Percentiles rank a stretch among this genome's conserved stretches.
Conservation (phyloP, 2,888 invertebrate genomes). For the Rambutsinella grinnellia region DNA sequence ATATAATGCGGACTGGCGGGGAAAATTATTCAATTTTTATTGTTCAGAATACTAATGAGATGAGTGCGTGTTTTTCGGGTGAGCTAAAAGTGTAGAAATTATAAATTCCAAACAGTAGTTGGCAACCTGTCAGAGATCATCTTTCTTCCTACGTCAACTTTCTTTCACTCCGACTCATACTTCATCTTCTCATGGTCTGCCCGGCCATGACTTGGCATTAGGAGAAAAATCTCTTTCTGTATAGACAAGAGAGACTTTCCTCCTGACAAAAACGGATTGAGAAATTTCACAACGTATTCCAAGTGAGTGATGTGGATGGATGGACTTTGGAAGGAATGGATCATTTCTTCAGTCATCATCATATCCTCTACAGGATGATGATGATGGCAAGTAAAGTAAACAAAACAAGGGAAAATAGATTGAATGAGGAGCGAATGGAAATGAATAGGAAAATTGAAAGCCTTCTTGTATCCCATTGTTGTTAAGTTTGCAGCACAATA, state of each 20-base stretch:
- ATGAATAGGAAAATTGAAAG: slow-evolving; percentile 40
- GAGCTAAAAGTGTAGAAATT: slow-evolving; percentile 40
- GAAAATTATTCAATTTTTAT: background rate
- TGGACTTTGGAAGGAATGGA: slow-evolving; percentile 28
- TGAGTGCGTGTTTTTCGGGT: background rate
- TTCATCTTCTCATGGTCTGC: background rate
- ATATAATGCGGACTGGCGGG: background rate
- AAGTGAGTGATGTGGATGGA: slow-evolving; percentile 39
- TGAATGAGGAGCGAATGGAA: background rate
- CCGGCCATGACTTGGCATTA: background rate
- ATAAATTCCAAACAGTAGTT: slow-evolving; percentile 53
- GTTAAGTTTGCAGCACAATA: background rate
- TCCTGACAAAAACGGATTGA: slow-evolving; percentile 27
- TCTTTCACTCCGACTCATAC: background rate
- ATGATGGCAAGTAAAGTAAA: slow-evolving; percentile 15
- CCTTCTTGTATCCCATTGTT: background rate
- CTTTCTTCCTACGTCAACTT: slow-evolving; percentile 32
- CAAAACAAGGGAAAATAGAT: slow-evolving; percentile 12
- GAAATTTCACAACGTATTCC: slow-evolving; percentile 44
- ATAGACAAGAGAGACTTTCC: background rate
- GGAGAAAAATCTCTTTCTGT: background rate
- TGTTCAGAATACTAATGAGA: background rate
- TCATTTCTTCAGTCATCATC: slow-evolving; percentile 5
- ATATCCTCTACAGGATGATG: background rate
- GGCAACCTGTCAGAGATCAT: slow-evolving; percentile 51